Conservation (phyloP, 2,797 vertebrate genomes). For the Peromyscus attwateri region DNA sequence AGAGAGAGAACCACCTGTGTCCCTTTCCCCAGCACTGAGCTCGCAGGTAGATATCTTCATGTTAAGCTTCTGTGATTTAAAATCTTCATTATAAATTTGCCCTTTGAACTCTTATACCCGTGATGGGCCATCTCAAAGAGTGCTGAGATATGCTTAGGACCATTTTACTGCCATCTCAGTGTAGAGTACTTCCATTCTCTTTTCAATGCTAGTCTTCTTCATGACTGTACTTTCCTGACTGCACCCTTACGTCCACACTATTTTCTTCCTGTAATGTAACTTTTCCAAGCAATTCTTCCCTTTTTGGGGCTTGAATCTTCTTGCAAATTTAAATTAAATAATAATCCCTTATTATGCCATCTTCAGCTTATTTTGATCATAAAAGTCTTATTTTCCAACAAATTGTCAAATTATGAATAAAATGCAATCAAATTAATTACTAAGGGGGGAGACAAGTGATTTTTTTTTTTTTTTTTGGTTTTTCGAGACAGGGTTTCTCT, state of each 20-base stretch:
- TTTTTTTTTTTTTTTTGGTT: too few species aligned
- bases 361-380: background rate
- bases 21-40: background rate
- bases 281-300: background rate
- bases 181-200: background rate
- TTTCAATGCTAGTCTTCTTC: background rate
- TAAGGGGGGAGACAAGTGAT: background rate
- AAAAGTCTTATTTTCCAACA: background rate
- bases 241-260: too few species aligned
- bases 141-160: background rate
- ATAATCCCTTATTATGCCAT: background rate
- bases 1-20: background rate
- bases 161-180: background rate
- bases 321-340: background rate
- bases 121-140: background rate
- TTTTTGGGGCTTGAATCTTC: background rate
- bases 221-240: background rate
- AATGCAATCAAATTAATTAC: background rate
- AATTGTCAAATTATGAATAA: background rate
- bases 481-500: too few species aligned
- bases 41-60: background rate
- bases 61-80: background rate
- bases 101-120: background rate
- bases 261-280: background rate
- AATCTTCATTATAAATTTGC: background rate